These are phyloP conservation scores for Amazona ochrocephala DNA, from an alignment of 2,797 vertebrate species.

Conservation along the genomic window DNA sequence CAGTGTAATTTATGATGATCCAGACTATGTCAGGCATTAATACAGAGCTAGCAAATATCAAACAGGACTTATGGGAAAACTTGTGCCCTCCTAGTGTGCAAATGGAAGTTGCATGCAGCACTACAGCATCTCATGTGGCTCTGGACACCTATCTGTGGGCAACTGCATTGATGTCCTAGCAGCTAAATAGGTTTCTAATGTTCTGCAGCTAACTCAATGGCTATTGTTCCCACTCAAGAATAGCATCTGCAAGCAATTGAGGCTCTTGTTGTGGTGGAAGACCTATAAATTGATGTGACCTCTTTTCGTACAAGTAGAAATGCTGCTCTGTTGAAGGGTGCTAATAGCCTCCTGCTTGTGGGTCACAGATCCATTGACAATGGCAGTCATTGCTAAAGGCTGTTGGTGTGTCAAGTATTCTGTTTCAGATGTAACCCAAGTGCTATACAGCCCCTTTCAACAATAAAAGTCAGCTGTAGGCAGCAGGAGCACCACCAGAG, in stretches of 20 bases:
- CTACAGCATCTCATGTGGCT: not conserved
- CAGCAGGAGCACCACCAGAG: not conserved
- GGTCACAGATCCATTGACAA: not conserved
- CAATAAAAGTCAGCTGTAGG: not conserved
- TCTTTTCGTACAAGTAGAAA: conserved; percentile 12
- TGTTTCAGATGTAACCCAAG: not conserved
- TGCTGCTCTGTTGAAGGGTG: not conserved
- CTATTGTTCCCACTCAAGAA: conserved; percentile 5
- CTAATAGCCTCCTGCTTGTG: not conserved
- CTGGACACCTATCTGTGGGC: not conserved
- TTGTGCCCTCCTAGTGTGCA: not conserved
- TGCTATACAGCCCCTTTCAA: not conserved
- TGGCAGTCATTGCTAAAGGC: not conserved
- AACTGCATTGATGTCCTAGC: not conserved
- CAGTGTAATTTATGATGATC: not conserved
- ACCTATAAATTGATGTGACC: not conserved
- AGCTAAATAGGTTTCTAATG: not conserved
- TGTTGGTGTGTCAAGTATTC: not conserved
- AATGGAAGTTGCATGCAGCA: not conserved
- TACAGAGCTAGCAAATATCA: not conserved
- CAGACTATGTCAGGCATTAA: not conserved
- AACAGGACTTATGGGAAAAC: not conserved
- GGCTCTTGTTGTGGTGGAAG: not conserved
- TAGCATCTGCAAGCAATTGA: not conserved
- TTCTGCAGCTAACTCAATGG: not conserved